Percentiles rank a stretch among this genome's conserved stretches.
These are phyloP conservation scores for Uropsilus gracilis DNA, from an alignment of 2,113 vertebrate genomes.

Conservation along the genomic window DNA sequence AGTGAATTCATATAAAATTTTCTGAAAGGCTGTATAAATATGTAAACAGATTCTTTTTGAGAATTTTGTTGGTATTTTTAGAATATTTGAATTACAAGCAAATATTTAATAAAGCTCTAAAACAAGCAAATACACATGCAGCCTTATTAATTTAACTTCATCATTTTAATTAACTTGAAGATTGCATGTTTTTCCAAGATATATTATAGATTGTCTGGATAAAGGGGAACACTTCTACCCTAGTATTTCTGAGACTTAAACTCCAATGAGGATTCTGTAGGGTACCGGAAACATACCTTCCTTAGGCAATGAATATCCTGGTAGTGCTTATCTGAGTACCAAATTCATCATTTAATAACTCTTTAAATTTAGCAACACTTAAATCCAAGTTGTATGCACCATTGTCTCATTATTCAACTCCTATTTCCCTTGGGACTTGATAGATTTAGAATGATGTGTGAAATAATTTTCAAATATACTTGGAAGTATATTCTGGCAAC, in stretches of 20 bases:
- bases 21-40: not conserved
- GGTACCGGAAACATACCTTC: not conserved
- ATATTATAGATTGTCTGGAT: not conserved
- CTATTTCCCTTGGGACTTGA: not conserved
- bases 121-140: not conserved
- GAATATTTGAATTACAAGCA: not conserved
- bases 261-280: too few relatives aligned
- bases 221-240: not conserved
- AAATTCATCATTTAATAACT: not conserved
- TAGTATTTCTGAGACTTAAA: not conserved
- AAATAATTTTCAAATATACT: conserved; percentile 47
- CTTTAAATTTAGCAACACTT: not conserved
- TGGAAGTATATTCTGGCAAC: conserved; percentile 5
- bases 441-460: not conserved
- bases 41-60: not conserved
- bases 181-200: not conserved
- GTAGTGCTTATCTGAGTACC: not conserved
- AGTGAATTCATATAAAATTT: not conserved
- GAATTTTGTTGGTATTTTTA: not conserved
- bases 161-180: not conserved
- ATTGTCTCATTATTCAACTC: not conserved
- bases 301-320: not conserved
- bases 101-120: too few relatives aligned
- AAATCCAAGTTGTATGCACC: not conserved
- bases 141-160: not conserved